A percentile compares a stretch with the other conserved stretches of the same genome.
Conservation (phyloP, 2,797 vertebrate genomes). For the Austrolebias charrua region DNA sequence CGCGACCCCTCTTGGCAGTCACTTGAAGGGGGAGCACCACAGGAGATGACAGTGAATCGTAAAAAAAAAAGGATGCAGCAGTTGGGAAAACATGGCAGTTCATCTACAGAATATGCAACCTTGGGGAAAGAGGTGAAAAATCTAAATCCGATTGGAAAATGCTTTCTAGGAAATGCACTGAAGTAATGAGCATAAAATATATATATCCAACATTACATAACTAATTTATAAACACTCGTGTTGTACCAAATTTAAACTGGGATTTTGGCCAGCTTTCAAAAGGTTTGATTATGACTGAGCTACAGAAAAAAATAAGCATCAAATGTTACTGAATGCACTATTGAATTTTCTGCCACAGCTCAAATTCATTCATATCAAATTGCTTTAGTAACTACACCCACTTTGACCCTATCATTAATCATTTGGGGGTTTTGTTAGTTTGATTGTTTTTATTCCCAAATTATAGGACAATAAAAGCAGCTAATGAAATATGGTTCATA, state of each 20-base stretch:
- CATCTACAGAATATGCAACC: conserved; percentile 46
- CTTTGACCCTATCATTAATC: conserved; percentile 12
- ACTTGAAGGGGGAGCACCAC: conserved; percentile 41
- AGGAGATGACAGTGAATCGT: conserved; percentile 57
- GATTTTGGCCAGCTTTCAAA: conserved; percentile 20
- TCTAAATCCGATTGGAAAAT: conserved; percentile 38
- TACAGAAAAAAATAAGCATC: not conserved
- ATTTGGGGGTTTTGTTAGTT: conserved; percentile 27
- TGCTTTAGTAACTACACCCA: conserved; percentile 32
- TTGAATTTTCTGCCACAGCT: conserved; percentile 34
- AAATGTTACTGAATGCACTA: conserved; percentile 20
- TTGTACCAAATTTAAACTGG: conserved; percentile 13
- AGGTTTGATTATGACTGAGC: conserved; percentile 5
- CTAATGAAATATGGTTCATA: conserved; percentile 33
- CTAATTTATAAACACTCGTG: conserved; percentile 33
- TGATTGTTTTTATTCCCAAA: conserved; percentile 24
- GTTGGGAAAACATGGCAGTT: conserved; percentile 56
- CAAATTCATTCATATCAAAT: conserved; percentile 31
- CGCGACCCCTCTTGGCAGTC: conserved; percentile 47
- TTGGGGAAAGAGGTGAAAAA: conserved; percentile 31
- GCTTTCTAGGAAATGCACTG: conserved; percentile 23
- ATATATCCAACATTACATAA: conserved; percentile 22
- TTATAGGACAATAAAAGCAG: conserved; percentile 36
- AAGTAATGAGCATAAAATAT: conserved; percentile 25
- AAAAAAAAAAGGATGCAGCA: conserved; percentile 49